Conservation (phyloP, 2,113 vertebrate genomes). For the Casuarius casuarius region DNA sequence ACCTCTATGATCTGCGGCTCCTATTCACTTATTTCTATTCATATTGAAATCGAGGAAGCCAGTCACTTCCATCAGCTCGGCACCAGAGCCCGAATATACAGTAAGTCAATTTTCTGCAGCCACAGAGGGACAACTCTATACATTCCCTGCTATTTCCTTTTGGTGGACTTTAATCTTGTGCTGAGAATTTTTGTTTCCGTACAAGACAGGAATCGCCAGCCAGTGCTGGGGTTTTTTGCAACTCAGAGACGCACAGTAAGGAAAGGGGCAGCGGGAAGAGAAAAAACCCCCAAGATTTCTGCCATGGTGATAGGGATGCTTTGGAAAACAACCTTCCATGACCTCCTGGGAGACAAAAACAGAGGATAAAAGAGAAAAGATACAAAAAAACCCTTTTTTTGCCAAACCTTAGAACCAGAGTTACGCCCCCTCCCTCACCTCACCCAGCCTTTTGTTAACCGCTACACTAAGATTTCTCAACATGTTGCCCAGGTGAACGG, state of each 20-base stretch:
- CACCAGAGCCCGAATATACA: neutral
- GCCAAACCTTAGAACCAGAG: neutral
- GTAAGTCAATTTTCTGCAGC: constrained; percentile 1
- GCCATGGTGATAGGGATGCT: neutral
- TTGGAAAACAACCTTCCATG: neutral
- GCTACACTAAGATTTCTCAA: neutral
- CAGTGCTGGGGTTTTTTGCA: neutral
- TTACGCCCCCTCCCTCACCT: neutral
- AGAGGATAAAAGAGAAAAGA: neutral
- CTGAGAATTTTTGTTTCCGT: neutral
- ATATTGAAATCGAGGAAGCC: neutral
- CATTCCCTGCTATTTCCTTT: neutral
- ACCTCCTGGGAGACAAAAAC: neutral
- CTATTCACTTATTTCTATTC: neutral
- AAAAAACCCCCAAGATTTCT: neutral
- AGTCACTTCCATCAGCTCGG: neutral
- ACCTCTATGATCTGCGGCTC: neutral
- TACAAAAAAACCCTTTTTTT: neutral
- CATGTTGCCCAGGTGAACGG: neutral
- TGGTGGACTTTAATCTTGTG: neutral
- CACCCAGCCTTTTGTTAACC: neutral
- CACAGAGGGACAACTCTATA: neutral
- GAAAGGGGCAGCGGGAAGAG: neutral
- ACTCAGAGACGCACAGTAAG: neutral
- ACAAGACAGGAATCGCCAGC: neutral